Evolutionary conservation across 2,888 invertebrate species (phyloP).

Genomic region (Octodonta nipae): DNA sequence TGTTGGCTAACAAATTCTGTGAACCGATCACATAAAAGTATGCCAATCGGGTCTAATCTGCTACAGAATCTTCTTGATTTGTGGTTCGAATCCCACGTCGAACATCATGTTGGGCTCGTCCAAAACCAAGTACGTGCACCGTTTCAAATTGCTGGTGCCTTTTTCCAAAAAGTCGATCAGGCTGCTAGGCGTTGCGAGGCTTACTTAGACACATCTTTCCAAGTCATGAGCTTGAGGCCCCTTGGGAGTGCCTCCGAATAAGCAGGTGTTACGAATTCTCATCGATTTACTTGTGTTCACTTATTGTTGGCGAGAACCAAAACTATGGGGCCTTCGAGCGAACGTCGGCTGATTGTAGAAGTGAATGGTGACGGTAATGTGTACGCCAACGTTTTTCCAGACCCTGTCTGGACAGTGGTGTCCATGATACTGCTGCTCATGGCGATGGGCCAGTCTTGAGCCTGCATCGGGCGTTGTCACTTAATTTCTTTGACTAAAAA

Average conservation of each 20-base stretch:
- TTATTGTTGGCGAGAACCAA: conserved; percentile 66
- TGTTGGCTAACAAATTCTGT: conserved; percentile 73
- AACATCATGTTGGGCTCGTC: conserved; percentile 95
- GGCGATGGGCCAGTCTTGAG: no score
- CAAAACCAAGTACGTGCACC: conserved; percentile 74
- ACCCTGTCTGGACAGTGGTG: conserved; percentile 77
- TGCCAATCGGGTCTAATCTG: conserved; percentile 90
- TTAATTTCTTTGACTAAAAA: conserved; percentile 57
- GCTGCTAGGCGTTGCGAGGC: conserved; percentile 78
- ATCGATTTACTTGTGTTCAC: conserved; percentile 67
- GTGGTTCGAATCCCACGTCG: conserved; percentile 96
- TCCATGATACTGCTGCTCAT: conserved; percentile 75
- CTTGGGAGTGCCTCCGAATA: conserved; percentile 85
- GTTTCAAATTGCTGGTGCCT: conserved; percentile 54
- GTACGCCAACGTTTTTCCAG: no score
- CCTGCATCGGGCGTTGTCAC: conserved; percentile 75
- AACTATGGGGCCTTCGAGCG: conserved; percentile 69
- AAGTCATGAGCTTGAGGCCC: conserved; percentile 65
- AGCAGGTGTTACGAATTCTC: conserved; percentile 69
- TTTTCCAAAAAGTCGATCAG: conserved; percentile 72
- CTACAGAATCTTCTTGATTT: conserved; percentile 80
- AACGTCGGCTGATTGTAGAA: conserved; percentile 70
- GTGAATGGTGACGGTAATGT: conserved; percentile 78
- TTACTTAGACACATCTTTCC: conserved; percentile 63
- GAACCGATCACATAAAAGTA: conserved; percentile 95